A percentile compares a stretch with the other conserved stretches of the same genome.
Evolutionary conservation across 1,140 invertebrate genomes (phyloP).

Genomic region (Brachionus calyciflorus): DNA sequence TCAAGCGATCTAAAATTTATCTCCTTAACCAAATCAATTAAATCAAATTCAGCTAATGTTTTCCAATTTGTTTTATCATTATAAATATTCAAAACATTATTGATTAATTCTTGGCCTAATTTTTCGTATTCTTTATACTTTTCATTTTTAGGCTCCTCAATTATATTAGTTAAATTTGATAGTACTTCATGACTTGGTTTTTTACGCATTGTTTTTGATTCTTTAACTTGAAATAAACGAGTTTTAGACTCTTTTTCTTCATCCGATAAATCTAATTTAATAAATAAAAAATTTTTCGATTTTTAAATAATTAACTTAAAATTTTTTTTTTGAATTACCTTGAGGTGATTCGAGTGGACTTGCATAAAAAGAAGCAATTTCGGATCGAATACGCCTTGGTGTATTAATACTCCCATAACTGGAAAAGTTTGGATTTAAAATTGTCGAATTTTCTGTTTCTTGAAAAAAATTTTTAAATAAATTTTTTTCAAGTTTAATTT

Average conservation of each 20-base stretch:
- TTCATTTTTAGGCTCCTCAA: not conserved
- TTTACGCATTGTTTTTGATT: too few species aligned
- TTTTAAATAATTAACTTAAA: too few species aligned
- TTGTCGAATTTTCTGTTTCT: conserved; percentile 18
- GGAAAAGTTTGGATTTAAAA: not conserved
- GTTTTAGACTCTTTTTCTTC: not conserved
- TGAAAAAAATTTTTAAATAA: not conserved
- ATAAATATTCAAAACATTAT: not conserved
- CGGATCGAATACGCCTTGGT: not conserved
- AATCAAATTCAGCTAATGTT: not conserved
- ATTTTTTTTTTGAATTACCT: not conserved
- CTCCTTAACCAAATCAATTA: not conserved
- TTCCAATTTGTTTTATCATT: conserved; percentile 1
- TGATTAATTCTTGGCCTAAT: not conserved
- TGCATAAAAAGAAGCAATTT: conserved; percentile 3
- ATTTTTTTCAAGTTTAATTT: too few species aligned
- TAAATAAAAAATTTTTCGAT: not conserved
- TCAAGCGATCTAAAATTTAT: not conserved
- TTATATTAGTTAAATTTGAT: not conserved
- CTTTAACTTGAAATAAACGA: not conserved
- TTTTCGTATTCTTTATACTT: not conserved
- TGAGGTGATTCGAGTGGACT: not conserved
- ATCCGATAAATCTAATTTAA: not conserved
- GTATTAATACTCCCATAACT: conserved; percentile 4
- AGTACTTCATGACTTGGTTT: not conserved